A percentile compares a stretch with the other conserved stretches of the same genome.
Evolutionary conservation across 2,113 vertebrate species (phyloP).

Genomic region (Menura novaehollandiae): DNA sequence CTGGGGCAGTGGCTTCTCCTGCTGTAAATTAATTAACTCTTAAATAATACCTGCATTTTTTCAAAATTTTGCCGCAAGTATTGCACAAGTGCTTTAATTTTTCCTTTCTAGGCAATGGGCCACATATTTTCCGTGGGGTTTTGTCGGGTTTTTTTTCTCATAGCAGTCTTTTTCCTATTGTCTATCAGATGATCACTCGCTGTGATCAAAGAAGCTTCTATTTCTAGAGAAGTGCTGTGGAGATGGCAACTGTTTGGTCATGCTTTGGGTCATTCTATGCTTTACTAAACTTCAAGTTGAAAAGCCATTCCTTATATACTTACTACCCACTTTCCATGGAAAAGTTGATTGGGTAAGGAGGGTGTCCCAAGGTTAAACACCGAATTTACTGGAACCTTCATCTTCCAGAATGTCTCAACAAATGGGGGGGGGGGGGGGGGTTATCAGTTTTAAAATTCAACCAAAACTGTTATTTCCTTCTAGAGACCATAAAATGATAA

Average conservation of each 20-base stretch:
- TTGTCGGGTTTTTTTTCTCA: background rate
- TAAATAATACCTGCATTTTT: background rate
- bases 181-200: background rate
- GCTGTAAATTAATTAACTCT: background rate
- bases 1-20: background rate
- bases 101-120: background rate
- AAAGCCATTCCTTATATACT: background rate
- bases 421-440: too few species aligned
- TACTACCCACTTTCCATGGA: background rate
- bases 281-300: background rate
- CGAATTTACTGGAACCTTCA: constrained; percentile 54
- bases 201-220: background rate
- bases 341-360: background rate
- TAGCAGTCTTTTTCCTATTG: background rate
- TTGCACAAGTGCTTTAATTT: background rate
- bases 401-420: background rate
- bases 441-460: constrained; percentile 38
- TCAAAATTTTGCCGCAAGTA: background rate
- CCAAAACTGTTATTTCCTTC: constrained; percentile 56
- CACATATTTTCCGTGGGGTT: background rate
- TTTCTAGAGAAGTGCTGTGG: background rate
- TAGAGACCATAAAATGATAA: constrained; percentile 60
- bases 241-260: background rate
- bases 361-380: background rate
- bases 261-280: background rate